Evolutionary conservation across 2,113 vertebrate genomes (phyloP), one percentile per base, ranked within the genome.

Genomic region (Prochilodus magdalenae): DNA sequence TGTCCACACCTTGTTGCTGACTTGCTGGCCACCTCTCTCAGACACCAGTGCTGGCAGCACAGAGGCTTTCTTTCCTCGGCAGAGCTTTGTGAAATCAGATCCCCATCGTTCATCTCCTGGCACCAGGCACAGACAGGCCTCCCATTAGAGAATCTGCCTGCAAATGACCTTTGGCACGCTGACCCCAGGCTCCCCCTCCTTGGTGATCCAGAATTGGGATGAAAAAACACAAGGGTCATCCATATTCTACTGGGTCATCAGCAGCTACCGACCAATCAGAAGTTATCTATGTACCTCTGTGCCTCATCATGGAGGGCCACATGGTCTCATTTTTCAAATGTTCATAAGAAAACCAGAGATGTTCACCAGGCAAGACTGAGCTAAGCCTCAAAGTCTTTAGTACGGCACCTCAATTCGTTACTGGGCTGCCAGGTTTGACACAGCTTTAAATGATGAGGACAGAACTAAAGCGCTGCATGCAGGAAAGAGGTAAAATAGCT

Each of bases 1-100:
- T 93, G 89, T 93, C 90, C 75, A 74, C 90, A 92, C 91, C 90
- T 92, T 89, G 88, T 87, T 92, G 88, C 84, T 87, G 86, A 77
- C 84, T 65, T 85, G 83, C 80, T 79, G 81, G 81, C 80, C 87
- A 85, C 83, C 87, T 84, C 89, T 85, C 79, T 82, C 72, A 33
- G 11, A 1, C 33, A 67, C 69, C 73, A 15, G 65, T 24, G 20
- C 53, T 29, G 20, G 62, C 30, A 60, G 72, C 22, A 47, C 71
- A 26, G 24, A 59, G 20, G 18, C 80, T 85, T 83, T 30, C 11
- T 75, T 73, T 53, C 66, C 72, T 59, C 77, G 83, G 20, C 40
- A 44, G 77, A 71, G 76, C 90, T 92, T 90, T 90, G 86, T 92
- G 91, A 93, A 92, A 93, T 83, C 84, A 86, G 88, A 92, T 91